Evolutionary conservation across 2,113 vertebrate genomes (phyloP).

Genomic region (Sinocyclocheilus maitianheensis): DNA sequence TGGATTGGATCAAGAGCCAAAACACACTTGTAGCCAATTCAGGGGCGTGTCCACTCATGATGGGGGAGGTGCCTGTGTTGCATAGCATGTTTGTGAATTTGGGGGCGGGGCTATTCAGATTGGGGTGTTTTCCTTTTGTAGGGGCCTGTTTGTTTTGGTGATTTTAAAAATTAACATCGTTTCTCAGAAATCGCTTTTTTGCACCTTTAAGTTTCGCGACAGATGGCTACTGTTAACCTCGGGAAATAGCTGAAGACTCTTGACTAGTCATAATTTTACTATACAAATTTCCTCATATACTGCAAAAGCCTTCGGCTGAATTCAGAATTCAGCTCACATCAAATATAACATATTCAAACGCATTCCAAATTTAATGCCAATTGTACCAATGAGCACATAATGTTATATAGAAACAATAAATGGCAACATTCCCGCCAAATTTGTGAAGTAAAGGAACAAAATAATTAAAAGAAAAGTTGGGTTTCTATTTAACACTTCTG

Average conservation of each 20-base stretch:
- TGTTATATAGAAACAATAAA: background rate
- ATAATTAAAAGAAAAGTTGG: background rate
- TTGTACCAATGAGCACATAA: background rate
- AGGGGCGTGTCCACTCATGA: no score
- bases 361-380: background rate
- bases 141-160: no score
- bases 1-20: no score
- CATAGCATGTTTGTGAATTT: no score
- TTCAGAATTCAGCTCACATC: background rate
- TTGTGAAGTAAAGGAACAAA: background rate
- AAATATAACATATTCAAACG: background rate
- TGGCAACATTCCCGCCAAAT: background rate
- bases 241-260: no score
- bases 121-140: no score
- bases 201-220: background rate
- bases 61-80: no score
- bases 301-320: background rate
- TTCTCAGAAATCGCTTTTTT: background rate
- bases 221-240: background rate
- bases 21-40: no score
- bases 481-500: background rate
- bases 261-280: background rate
- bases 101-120: no score
- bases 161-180: no score
- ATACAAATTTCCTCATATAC: background rate